Percentiles rank a stretch among this genome's conserved stretches.
phyloP scores from a whole-genome alignment of 92 coral and sea anemone genomes.

The Bergia sp. region DNA sequence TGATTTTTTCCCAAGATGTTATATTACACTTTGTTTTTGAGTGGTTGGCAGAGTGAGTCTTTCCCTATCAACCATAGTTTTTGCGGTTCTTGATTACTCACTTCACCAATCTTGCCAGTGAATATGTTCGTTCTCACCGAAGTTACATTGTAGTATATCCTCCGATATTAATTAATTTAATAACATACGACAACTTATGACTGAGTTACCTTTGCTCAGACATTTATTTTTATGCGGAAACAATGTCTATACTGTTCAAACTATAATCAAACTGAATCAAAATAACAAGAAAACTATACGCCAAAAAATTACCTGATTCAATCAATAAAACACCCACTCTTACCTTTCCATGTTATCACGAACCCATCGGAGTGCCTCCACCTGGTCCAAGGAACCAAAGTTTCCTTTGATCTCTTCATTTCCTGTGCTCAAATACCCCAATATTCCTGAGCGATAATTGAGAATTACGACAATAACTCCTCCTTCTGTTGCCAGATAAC shows the following conservation, averaged over 20 bases:
- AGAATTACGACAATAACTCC: not conserved
- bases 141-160: not conserved
- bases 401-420: constrained; percentile 5
- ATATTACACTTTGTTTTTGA: too few species aligned
- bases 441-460: not conserved
- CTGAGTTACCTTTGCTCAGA: too few species aligned
- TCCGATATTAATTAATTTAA: too few species aligned
- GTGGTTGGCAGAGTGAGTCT: too few species aligned
- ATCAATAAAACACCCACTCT: not conserved
- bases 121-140: not conserved
- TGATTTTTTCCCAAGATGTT: too few species aligned
- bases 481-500: constrained; percentile 13
- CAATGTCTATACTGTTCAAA: not conserved
- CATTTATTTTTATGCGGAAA: not conserved
- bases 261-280: not conserved
- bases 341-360: constrained; percentile 8
- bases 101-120: not conserved
- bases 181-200: not conserved
- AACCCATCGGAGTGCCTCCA: constrained; percentile 1
- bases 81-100: not conserved
- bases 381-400: constrained; percentile 16
- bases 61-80: too few species aligned
- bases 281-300: not conserved
- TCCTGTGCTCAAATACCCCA: constrained; percentile 25
- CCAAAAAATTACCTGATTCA: not conserved